Evolutionary conservation across 2,797 vertebrate species (phyloP), one percentile per base, ranked within the genome.

Genomic region (Lacerta viridis): DNA sequence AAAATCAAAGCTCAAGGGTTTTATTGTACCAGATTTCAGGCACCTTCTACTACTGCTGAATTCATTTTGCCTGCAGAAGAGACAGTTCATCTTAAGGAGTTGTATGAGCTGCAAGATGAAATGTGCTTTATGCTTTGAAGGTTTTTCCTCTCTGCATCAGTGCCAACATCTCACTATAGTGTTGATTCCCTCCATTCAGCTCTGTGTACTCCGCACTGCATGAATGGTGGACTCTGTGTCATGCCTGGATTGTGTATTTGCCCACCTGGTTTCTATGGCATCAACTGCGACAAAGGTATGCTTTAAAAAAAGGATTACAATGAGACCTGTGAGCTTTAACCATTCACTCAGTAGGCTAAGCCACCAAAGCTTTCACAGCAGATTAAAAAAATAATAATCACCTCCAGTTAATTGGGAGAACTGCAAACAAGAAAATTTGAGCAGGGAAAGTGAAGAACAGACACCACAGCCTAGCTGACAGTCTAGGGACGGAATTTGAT

Each of bases 191-290:
- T n/a, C 82, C 77, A 80, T 33, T 92, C 80, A 98, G 98, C 98
- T 0, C 97, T 98, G 20, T 98, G 98, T 90, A 94, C 93, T 39
- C 97, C 97, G 59, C 96, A 95, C 85, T 98, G 98, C 93, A 96
- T 98, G 96, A 98, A 98, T 0, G 98, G 98, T 0, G 98, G 98
- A 10, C 96, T 98, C 88, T 98, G 98, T 88, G 97, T 98, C 87
- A 98, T 97, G 55, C 98, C 98, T 0, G 98, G 98, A 13, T 96
- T 98, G 93, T 98, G 98, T 94, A 97, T 98, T 94, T 98, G 98
- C 89, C 98, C 98, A 33, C 98, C 97, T 0, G 98, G 98, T 2
- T 98, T 98, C 96, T 97, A 97, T 2, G 98, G 98, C 88, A 94
- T 97, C 96, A 98, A 97, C 86, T 98, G 98, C 0, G 98, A 98